Percentiles rank a stretch among this genome's conserved stretches.
Evolutionary conservation across 2,797 vertebrate species (phyloP).

Genomic region (Arctocebus calabarensis): DNA sequence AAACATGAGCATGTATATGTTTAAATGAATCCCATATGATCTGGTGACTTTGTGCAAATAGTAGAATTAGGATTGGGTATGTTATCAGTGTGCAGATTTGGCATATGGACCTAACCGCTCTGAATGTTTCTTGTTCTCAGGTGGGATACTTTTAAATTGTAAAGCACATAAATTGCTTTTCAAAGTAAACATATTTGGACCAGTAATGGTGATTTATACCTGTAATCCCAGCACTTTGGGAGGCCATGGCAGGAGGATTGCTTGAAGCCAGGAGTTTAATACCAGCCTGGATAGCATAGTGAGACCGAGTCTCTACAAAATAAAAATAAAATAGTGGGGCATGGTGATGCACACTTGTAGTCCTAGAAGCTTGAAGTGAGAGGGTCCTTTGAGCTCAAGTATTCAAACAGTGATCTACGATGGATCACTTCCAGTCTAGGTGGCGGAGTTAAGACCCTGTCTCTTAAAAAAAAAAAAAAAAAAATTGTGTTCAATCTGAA

Average conservation of each 20-base stretch:
- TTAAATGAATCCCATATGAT: conserved; percentile 31
- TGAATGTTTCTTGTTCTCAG: neutral
- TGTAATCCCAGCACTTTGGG: neutral
- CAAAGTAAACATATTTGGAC: neutral
- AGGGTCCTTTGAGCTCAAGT: neutral
- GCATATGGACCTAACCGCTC: neutral
- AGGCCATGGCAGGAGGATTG: neutral
- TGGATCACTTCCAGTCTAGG: neutral
- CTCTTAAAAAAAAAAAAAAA: neutral
- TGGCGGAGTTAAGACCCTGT: neutral
- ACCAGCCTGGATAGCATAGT: neutral
- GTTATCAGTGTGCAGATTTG: neutral
- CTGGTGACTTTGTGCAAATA: conserved; percentile 12
- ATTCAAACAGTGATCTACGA: neutral
- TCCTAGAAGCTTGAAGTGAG: neutral
- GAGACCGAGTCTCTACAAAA: neutral
- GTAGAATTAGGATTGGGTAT: conserved; percentile 1
- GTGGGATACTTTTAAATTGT: conserved; percentile 9
- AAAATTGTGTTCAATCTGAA: neutral
- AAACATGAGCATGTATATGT: neutral
- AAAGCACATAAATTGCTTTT: neutral
- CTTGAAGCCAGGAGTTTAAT: neutral
- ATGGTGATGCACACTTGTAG: neutral
- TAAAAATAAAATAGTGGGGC: neutral
- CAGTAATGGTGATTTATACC: neutral